These are phyloP conservation scores for Loripinus fragilis DNA, from an alignment of 2,888 invertebrate species.

Conservation along the genomic window DNA sequence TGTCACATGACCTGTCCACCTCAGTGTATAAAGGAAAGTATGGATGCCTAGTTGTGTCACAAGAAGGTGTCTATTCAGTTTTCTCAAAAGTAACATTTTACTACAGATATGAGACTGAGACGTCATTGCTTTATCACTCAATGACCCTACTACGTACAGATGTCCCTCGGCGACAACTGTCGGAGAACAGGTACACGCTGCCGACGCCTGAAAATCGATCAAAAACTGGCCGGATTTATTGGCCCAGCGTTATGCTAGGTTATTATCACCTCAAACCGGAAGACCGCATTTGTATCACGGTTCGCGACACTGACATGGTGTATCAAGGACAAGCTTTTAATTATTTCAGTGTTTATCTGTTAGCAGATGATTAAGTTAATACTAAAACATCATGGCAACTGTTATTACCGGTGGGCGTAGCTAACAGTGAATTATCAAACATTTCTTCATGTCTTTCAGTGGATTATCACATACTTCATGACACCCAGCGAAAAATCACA, in stretches of 20 bases:
- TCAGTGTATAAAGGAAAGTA: neutral
- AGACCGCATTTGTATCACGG: neutral
- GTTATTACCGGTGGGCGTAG: neutral
- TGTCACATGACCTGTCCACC: constrained; percentile 13
- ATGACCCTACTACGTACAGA: neutral
- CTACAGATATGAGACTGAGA: neutral
- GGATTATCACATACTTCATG: too few relatives aligned
- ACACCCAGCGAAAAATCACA: too few relatives aligned
- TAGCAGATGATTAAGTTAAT: neutral
- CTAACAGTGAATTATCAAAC: too few relatives aligned
- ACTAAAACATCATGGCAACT: neutral
- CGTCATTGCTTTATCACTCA: neutral
- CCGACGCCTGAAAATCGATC: neutral
- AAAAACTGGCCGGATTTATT: neutral
- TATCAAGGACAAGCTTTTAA: neutral
- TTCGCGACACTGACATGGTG: neutral
- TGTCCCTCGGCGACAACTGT: neutral
- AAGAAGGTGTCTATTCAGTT: constrained; percentile 3
- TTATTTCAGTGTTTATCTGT: neutral
- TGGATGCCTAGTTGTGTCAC: constrained; percentile 1
- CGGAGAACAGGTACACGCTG: constrained; percentile 7
- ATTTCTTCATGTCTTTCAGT: too few relatives aligned
- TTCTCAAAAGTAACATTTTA: constrained; percentile 3
- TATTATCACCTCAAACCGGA: constrained; percentile 2
- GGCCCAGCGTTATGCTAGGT: neutral